phyloP scores from a whole-genome alignment of 2,888 invertebrate species.

The Agrotis puta region DNA sequence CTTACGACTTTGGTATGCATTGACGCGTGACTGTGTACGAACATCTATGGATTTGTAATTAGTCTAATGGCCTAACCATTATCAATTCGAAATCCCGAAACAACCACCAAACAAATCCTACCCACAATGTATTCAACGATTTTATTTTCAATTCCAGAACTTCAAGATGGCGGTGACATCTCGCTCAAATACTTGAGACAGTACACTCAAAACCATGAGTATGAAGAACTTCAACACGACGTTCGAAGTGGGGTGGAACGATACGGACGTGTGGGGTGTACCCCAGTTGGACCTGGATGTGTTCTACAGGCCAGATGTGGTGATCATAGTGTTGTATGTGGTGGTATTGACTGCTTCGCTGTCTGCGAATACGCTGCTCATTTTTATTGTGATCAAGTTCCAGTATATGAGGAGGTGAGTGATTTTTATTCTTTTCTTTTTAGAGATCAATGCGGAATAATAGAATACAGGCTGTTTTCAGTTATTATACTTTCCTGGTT shows the following conservation, averaged over 20 bases:
- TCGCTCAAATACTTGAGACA: constrained; percentile 38
- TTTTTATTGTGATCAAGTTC: constrained; percentile 93
- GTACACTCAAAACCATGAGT: constrained; percentile 26
- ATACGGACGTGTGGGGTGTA: constrained; percentile 71
- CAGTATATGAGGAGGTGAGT: constrained; percentile 94
- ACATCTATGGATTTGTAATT: too few species aligned
- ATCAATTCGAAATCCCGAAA: constrained; percentile 8
- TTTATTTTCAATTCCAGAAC: constrained; percentile 38
- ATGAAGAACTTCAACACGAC: constrained; percentile 56
- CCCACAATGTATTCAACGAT: not conserved
- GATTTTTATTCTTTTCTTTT: too few species aligned
- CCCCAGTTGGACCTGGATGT: constrained; percentile 81
- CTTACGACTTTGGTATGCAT: too few species aligned
- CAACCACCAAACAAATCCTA: constrained; percentile 9
- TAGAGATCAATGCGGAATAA: too few species aligned
- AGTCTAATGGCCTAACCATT: too few species aligned
- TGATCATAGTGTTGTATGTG: constrained; percentile 92
- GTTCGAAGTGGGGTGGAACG: constrained; percentile 70
- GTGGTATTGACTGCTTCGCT: constrained; percentile 92
- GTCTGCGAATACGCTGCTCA: constrained; percentile 92
- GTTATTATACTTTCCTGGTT: too few species aligned
- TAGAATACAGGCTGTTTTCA: too few species aligned
- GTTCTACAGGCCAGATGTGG: constrained; percentile 84
- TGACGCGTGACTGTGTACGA: too few species aligned
- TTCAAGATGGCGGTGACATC: constrained; percentile 37